Evolutionary conservation across 2,113 vertebrate genomes (phyloP).

Genomic region (Halichoeres trimaculatus): DNA sequence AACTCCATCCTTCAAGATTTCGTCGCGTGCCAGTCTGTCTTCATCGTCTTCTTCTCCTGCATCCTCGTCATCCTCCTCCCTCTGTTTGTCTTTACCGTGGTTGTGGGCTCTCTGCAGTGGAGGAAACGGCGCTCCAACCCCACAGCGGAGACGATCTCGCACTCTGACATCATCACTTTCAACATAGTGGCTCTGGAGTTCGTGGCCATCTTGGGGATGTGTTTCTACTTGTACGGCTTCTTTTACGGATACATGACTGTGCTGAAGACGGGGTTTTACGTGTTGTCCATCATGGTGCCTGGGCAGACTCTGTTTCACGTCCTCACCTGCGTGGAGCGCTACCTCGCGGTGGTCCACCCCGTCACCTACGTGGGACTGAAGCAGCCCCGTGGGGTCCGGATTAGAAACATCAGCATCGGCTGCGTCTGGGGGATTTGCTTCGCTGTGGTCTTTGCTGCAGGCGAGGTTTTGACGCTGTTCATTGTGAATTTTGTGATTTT

Average conservation of each 20-base stretch:
- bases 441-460: background rate
- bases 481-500: rapidly evolving
- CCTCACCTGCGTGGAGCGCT: constrained; percentile 38
- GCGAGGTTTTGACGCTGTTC: rapidly evolving
- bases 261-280: rapidly evolving
- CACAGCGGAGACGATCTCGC: background rate
- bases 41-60: background rate
- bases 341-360: constrained; percentile 45
- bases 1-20: too few relatives aligned
- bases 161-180: constrained; percentile 21
- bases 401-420: constrained; percentile 20
- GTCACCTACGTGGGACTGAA: constrained; percentile 21
- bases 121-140: background rate
- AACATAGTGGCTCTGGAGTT: background rate
- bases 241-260: rapidly evolving
- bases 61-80: background rate
- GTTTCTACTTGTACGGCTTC: rapidly evolving
- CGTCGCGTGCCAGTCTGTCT: too few relatives aligned
- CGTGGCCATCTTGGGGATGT: background rate
- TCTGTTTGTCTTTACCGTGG: background rate
- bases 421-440: constrained; percentile 27
- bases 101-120: background rate
- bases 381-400: background rate
- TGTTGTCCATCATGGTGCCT: rapidly evolving
- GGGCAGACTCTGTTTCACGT: constrained; percentile 15